Base-by-base conservation (phyloP, 2,113 vertebrate genomes). In the Baryphthengus martii region DNA sequence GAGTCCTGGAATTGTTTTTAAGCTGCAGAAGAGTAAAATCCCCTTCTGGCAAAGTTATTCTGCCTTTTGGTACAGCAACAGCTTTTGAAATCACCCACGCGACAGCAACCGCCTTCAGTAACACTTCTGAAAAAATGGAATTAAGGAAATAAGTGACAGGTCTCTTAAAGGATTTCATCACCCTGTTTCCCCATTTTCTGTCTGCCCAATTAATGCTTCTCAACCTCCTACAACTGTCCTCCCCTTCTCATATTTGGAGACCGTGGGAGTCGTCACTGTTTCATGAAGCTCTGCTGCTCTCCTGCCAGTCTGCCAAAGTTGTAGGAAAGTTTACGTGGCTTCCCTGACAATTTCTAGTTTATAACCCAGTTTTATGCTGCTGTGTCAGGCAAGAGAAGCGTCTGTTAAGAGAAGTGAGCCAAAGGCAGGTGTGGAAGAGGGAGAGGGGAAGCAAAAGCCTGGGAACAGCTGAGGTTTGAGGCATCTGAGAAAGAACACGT, bases 271-370 rank as follows among this genome's bases (percentile, higher is more conserved):
- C 9, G 5, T 56, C 81, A 45, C 77, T 8, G 67, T 89, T 88
- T 88, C 93, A 83, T 85, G 89, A 95, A 91, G 80, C 61, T 52
- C 73, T 78, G 86, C 86, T 72, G 92, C 92, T 76, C 17, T 13
- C 12, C 3, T 44, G 75, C 85, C 70, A 17, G 47, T 52, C 94
- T 90, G 87, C 84, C 91, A 80, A 83, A 85, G 85, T 33, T 85
- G 74, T 19, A 76, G 94, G 77, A 95, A 94, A 63, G 87, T 96
- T 95, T 92, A 86, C 85, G 85, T 16, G 74, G 70, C 89, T 95
- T 93, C 70, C 77, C 35, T 76, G 94, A 91, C 74, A 50, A 85
- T 79, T 89, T 70, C 78, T 76, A n/a, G 31, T 90, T 95, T 90
- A 85, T 85, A 95, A 91, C 85, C 45, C 55, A 42, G 45, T 89